Percentiles rank a stretch among this genome's conserved stretches.
Conservation (phyloP, 2,113 vertebrate species). For the Salvelinus sp. region DNA sequence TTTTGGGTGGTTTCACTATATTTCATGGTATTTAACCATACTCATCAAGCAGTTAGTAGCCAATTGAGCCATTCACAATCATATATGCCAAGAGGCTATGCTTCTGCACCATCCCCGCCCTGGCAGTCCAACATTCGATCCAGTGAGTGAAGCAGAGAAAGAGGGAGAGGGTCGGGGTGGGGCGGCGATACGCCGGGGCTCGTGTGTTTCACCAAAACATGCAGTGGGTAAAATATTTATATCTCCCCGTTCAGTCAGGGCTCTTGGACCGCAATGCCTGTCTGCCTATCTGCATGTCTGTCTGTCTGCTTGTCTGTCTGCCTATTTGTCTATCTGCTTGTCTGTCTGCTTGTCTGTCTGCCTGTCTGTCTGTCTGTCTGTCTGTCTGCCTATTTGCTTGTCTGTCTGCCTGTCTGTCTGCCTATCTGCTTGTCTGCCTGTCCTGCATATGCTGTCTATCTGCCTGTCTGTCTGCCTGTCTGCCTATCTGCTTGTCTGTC, state of each 20-base stretch:
- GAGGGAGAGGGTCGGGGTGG: too few species aligned
- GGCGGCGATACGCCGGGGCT: conserved; percentile 10
- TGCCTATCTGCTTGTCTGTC: neutral
- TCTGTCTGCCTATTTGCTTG: conserved; percentile 12
- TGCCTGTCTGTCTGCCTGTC: conserved; percentile 13
- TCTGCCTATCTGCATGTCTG: neutral
- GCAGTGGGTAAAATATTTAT: conserved; percentile 51
- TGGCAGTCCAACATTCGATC: too few species aligned
- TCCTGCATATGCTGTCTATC: too few species aligned
- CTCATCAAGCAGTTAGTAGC: too few species aligned
- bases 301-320: neutral
- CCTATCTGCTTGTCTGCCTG: conserved; percentile 6
- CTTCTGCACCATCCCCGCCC: too few species aligned
- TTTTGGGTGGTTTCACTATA: neutral
- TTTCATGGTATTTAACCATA: neutral
- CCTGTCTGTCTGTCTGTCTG: neutral
- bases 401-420: neutral
- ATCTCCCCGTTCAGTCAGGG: neutral
- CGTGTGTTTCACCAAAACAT: conserved; percentile 35
- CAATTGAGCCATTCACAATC: too few species aligned
- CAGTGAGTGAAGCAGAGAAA: too few species aligned
- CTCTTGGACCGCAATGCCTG: neutral
- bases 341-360: conserved; percentile 7
- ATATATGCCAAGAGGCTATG: too few species aligned
- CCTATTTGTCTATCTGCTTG: neutral